Evolutionary conservation across 2,888 invertebrate genomes (phyloP), one percentile per base, ranked within the genome.

Genomic region (Rhingia rostrata): DNA sequence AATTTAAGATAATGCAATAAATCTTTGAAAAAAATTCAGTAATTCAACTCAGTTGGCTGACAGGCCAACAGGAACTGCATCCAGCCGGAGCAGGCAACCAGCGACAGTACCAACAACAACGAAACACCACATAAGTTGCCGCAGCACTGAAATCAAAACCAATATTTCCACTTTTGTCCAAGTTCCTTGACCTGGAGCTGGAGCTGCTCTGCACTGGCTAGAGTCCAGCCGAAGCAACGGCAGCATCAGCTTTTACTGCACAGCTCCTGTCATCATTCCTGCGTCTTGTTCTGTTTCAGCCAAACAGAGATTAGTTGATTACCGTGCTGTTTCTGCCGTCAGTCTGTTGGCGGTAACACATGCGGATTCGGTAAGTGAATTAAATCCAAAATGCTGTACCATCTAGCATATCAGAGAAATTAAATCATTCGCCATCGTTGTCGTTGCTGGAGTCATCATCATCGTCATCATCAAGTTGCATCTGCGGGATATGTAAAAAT

Each of bases 1-100:
- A 84, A 84, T 84, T 84, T 84, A 66, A 80, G 84, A 84, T 84
- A 84, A 75, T 84, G 70, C 74, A 84, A 84, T 84, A 84, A 84
- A 84, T 84, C 84, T 84, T 84, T 54, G 64, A 51, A 60, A 66
- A 84, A 84, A 74, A 75, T 70, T 84, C 84, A 80, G 84, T 84
- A 84, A 75, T 80, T 84, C 84, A 84, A 84, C 74, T 69, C 53
- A 60, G 64, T 63, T 41, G 56, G 73, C 78, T 72, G 78, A 63
- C 82, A 74, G 39, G 83, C 58, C 64, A 80, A 79, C 83, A 84
- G 83, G 79, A 84, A 84, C 73, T 73, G 41, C 83, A 78, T 69
- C 53, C 64, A 72, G 45, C 14, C 63, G 47, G 6, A 10, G 30
- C 10, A 49, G 49, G 32, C 53, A 30, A 53, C 43, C 33, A 12